Evolutionary conservation across 2,888 invertebrate genomes (phyloP).

Genomic region (Sisyra nigra): DNA sequence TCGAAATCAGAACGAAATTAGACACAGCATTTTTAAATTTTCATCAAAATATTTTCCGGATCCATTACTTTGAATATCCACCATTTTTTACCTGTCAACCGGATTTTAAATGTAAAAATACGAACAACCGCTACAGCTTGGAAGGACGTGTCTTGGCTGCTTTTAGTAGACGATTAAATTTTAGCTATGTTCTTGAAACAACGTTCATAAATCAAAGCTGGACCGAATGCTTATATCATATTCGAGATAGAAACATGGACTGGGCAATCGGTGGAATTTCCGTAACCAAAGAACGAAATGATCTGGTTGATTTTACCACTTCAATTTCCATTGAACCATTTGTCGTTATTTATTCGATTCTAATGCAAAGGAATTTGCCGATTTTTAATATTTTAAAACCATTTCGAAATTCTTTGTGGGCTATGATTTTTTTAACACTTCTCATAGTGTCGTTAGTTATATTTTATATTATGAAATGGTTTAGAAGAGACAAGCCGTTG

Average conservation of each 20-base stretch:
- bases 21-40: too few relatives aligned
- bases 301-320: neutral
- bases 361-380: neutral
- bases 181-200: neutral
- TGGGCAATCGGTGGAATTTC: constrained; percentile 1
- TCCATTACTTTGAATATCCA: too few relatives aligned
- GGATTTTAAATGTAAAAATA: too few relatives aligned
- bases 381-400: constrained; percentile 2
- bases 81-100: too few relatives aligned
- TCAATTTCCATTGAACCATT: neutral
- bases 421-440: neutral
- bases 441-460: neutral
- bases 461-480: neutral
- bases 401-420: neutral
- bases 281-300: neutral
- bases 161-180: constrained; percentile 2
- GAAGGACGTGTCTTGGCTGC: neutral
- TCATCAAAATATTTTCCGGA: too few relatives aligned
- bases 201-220: too few relatives aligned
- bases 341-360: neutral
- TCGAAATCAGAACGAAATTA: too few relatives aligned
- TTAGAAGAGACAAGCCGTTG: neutral
- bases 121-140: neutral
- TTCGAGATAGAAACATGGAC: neutral
- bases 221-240: neutral